These are phyloP conservation scores for Etheostoma cragini DNA, from an alignment of 2,113 vertebrate species.

Conservation along the genomic window DNA sequence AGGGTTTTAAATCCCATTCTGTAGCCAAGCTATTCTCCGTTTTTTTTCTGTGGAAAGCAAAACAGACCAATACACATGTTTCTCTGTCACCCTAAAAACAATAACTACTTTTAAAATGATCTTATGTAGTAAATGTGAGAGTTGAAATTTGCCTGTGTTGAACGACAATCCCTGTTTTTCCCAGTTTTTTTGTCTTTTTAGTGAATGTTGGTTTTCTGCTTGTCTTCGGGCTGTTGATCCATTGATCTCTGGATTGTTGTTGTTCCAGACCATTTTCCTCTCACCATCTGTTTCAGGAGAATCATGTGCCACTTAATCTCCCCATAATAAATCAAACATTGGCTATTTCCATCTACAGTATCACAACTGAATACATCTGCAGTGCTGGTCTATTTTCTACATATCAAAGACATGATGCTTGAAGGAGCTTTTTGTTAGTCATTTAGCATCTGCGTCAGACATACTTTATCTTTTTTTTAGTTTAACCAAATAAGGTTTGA, in stretches of 20 bases:
- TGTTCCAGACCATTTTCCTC: conserved; percentile 1
- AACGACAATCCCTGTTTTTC: background rate
- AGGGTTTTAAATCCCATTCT: background rate
- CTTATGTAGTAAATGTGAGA: background rate
- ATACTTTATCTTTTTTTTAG: background rate
- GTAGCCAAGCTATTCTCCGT: background rate
- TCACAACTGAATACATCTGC: background rate
- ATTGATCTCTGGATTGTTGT: conserved; percentile 6
- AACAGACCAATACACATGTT: no score
- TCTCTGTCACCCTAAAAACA: background rate
- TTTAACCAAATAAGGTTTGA: background rate
- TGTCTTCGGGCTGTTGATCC: conserved; percentile 1
- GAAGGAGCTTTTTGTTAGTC: background rate
- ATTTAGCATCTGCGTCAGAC: background rate
- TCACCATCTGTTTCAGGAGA: background rate
- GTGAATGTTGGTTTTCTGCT: conserved; percentile 34
- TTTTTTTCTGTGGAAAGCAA: background rate
- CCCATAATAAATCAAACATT: background rate
- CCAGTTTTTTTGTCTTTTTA: background rate
- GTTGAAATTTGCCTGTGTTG: background rate
- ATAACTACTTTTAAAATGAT: background rate
- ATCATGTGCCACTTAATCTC: background rate
- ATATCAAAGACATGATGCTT: background rate
- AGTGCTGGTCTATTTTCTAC: background rate
- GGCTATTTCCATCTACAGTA: background rate